Base-by-base conservation (phyloP, 2,797 vertebrate species). In the Melanotaenia parkinsoni region DNA sequence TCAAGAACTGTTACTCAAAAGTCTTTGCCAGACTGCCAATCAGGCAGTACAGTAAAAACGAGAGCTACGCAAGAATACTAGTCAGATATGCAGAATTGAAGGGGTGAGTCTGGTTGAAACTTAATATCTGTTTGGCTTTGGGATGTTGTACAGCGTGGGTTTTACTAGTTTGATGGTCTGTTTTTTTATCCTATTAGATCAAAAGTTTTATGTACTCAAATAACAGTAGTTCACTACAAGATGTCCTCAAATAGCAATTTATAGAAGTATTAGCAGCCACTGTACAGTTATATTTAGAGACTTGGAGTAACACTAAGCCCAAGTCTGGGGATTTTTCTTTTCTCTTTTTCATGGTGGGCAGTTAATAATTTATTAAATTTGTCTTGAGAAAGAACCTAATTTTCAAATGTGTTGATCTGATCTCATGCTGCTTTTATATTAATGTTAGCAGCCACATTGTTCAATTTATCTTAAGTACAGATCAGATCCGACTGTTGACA, bases 71-170 rank as follows among this genome's bases (percentile, higher is more conserved):
- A 89, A 94, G 87, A 74, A 97, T 99, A 83, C 91, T 98, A 68
- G 95, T 98, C 81, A 94, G 96, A 91, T 98, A 97, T 88, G 98
- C 98, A 1, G 96, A 99, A 82, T 91, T 99, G 63, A 99, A 95
- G 89, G 96, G 93, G 98, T 98, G 65, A 94, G 90, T 86, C 35
- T 28, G n/a, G 18, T 38, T 43, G 3, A 37, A 65, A 10, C 40
- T 16, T 50, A 2, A 5, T 32, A 22, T 26, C 10, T 37, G 30
- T 60, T 26, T 24, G 11, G 2, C 40, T 26, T 18, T 3, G 13
- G 3, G 54, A 16, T 56, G 53, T 28, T 56, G 13, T 16, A 32
- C 16, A 16, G 26, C 14, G 24, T 14, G 51, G 24, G 28, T 32
- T 20, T 22, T 9, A 24, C 50, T 24, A n/a, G 11, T 53, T 51